These are phyloP conservation scores for Pelvicachromis taeniatus DNA, from an alignment of 2,113 vertebrate species.

Conservation along the genomic window DNA sequence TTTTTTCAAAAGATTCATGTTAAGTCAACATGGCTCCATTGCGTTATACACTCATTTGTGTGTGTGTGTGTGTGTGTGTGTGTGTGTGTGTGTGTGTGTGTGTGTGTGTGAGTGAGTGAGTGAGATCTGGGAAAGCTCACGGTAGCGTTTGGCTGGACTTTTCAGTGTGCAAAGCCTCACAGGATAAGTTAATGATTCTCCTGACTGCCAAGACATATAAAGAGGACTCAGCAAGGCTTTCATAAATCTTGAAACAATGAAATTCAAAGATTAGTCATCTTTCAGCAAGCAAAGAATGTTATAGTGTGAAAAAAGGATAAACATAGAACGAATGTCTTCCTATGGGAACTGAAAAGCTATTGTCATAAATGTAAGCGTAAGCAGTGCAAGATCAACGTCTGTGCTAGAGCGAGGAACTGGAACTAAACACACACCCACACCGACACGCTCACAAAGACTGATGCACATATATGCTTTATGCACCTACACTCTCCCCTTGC, in stretches of 20 bases:
- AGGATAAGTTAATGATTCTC: constrained; percentile 56
- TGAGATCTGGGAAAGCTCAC: constrained; percentile 56
- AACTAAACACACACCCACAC: constrained; percentile 20
- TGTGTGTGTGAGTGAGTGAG: constrained; percentile 9
- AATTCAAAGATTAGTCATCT: constrained; percentile 46
- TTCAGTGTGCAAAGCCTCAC: constrained; percentile 50
- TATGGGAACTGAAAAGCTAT: not conserved
- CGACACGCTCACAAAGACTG: not conserved
- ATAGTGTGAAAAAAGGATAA: constrained; percentile 2
- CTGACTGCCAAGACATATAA: constrained; percentile 46
- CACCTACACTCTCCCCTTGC: not conserved
- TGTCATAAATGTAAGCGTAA: constrained; percentile 23
- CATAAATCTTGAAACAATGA: constrained; percentile 54
- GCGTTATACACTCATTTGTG: not conserved
- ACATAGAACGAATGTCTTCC: constrained; percentile 6
- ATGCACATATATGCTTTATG: not conserved
- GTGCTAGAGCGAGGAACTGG: constrained; percentile 44
- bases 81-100: not conserved
- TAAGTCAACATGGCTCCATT: not conserved
- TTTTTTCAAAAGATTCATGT: not conserved
- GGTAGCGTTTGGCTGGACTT: constrained; percentile 45
- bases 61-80: not conserved
- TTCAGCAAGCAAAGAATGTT: constrained; percentile 32
- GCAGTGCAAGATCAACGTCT: constrained; percentile 28
- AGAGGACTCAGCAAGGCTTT: constrained; percentile 35